These are phyloP conservation scores for Crotalus adamanteus DNA, from an alignment of 2,797 vertebrate genomes.

Conservation along the genomic window DNA sequence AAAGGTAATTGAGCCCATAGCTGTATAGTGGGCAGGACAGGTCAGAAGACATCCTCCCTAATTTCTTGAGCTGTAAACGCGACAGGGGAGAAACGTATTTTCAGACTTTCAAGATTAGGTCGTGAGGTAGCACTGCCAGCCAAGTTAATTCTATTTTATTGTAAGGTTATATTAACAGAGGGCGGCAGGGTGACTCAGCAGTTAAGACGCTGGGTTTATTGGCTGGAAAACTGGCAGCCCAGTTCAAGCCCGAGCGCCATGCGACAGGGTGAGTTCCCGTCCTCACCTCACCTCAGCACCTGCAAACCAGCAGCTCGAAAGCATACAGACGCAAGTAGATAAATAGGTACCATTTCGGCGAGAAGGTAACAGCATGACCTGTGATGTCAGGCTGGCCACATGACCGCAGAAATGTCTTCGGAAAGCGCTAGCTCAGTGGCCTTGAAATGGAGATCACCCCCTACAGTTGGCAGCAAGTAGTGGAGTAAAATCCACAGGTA, in stretches of 20 bases:
- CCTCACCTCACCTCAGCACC: neutral
- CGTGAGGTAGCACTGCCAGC: neutral
- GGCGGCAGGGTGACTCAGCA: neutral
- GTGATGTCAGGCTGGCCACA: neutral
- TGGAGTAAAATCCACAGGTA: neutral
- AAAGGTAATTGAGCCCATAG: neutral
- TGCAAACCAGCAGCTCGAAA: neutral
- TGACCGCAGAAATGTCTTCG: neutral
- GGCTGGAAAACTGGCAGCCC: neutral
- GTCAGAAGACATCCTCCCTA: neutral
- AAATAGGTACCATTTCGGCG: neutral
- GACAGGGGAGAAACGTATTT: neutral
- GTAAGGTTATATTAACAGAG: neutral
- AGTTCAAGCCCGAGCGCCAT: neutral
- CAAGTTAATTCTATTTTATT: neutral
- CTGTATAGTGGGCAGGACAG: neutral
- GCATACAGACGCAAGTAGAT: neutral
- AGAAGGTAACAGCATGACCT: neutral
- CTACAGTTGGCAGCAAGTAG: neutral
- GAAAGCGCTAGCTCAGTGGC: neutral
- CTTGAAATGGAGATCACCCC: neutral
- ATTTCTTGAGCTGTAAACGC: neutral
- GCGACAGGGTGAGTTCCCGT: neutral
- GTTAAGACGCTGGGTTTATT: neutral
- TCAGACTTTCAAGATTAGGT: neutral